phyloP scores from a whole-genome alignment of 2,113 vertebrate species.

The Phoenicopterus ruber region DNA sequence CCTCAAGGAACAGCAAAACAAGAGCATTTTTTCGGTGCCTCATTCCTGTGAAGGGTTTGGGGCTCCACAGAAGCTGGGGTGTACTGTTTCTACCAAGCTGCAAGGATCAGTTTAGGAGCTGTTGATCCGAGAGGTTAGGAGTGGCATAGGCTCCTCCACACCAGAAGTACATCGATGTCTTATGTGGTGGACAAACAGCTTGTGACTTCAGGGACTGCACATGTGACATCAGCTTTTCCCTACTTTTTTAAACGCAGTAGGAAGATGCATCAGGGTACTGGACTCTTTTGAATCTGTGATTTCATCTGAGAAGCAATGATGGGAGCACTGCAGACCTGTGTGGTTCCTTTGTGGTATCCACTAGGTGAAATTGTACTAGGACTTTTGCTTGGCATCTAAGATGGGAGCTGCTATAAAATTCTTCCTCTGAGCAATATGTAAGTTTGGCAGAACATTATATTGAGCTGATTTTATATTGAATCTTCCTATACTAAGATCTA shows the following conservation, averaged over 20 bases:
- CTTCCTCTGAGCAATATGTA: background rate
- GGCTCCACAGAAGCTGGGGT: background rate
- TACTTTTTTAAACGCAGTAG: background rate
- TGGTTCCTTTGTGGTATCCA: background rate
- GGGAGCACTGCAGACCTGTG: background rate
- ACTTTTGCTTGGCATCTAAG: background rate
- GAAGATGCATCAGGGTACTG: background rate
- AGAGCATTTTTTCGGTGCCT: background rate
- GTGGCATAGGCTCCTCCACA: background rate
- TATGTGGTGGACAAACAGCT: background rate
- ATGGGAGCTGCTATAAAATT: background rate
- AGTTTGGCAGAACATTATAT: background rate
- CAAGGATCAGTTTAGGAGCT: background rate
- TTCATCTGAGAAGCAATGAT: background rate
- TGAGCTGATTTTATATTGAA: background rate
- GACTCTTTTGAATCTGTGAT: background rate
- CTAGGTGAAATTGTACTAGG: background rate
- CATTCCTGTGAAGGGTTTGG: background rate
- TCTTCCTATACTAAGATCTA: background rate
- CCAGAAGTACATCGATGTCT: background rate
- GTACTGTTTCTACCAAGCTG: background rate
- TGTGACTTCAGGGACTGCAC: background rate
- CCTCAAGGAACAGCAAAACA: background rate
- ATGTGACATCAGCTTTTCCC: rapidly evolving
- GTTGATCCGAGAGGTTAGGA: background rate